Evolutionary conservation across 2,888 invertebrate species (phyloP).

Genomic region (Yponomeuta plumbellus): DNA sequence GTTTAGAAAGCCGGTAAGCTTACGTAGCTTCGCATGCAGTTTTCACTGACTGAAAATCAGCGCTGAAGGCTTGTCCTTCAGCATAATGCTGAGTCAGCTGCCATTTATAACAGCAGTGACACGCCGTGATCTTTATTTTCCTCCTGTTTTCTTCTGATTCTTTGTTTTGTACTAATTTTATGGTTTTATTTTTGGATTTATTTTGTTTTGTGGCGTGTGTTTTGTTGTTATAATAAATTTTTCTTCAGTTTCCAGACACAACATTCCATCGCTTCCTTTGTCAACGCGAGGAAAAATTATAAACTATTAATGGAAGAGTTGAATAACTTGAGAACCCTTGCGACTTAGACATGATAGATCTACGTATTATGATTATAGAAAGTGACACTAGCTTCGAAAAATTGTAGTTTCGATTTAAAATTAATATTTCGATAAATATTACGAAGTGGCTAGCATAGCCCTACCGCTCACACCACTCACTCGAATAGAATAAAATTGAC

Average conservation of each 20-base stretch:
- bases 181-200: too few species aligned
- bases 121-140: too few species aligned
- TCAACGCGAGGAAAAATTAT: not conserved
- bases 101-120: too few species aligned
- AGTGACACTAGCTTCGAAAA: not conserved
- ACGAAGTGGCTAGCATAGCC: not conserved
- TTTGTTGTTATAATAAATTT: too few species aligned
- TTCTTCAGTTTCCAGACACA: conserved; percentile 9
- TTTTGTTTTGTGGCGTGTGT: too few species aligned
- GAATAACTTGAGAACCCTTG: not conserved
- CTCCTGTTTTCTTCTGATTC: too few species aligned
- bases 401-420: not conserved
- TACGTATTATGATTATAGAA: not conserved
- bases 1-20: not conserved
- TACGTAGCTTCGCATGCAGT: conserved; percentile 10
- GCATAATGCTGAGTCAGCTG: too few species aligned
- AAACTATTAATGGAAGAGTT: not conserved
- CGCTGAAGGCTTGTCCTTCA: too few species aligned
- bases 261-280: not conserved
- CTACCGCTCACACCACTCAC: not conserved
- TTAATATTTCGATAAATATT: too few species aligned
- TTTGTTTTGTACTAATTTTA: too few species aligned
- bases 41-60: too few species aligned
- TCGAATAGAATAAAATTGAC: conserved; percentile 16
- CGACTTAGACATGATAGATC: not conserved